phyloP scores from a whole-genome alignment of 1,140 invertebrate species.

The Brachionus plicatilis region DNA sequence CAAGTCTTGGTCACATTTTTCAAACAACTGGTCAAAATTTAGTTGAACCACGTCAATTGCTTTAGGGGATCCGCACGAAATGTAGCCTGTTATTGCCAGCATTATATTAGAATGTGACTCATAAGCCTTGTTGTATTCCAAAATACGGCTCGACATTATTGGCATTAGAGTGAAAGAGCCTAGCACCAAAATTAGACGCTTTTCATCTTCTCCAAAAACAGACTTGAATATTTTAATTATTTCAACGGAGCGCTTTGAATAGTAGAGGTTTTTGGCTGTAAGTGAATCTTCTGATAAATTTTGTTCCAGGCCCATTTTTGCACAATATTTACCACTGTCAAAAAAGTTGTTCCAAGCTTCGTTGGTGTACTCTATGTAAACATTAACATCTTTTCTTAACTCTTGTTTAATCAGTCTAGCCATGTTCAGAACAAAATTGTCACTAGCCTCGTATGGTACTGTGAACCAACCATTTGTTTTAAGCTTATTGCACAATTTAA shows the following conservation, averaged over 20 bases:
- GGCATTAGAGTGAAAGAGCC: conserved; percentile 46
- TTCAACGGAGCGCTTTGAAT: conserved; percentile 44
- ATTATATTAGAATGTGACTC: conserved; percentile 3
- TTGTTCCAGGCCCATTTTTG: conserved; percentile 43
- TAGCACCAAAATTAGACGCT: conserved; percentile 44
- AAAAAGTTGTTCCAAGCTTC: conserved; percentile 48
- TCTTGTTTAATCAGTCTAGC: conserved; percentile 40
- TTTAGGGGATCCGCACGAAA: conserved; percentile 43
- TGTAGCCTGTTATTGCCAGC: conserved; percentile 46
- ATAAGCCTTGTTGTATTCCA: conserved; percentile 43
- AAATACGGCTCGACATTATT: conserved; percentile 44
- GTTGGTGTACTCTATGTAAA: conserved; percentile 47
- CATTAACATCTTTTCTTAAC: conserved; percentile 27
- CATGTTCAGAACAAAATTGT: conserved; percentile 44
- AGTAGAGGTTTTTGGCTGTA: conserved; percentile 44
- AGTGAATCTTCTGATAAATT: conserved; percentile 40
- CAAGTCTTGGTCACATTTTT: neutral
- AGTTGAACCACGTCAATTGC: conserved; percentile 42
- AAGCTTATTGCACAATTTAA: conserved; percentile 43
- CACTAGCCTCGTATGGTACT: conserved; percentile 46
- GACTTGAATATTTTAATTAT: conserved; percentile 44
- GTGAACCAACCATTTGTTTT: conserved; percentile 46
- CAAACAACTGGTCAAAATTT: neutral
- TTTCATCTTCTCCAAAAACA: conserved; percentile 41
- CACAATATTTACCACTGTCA: conserved; percentile 43